Base-by-base conservation (phyloP, 2,113 vertebrate genomes). In the Stomatorhinus ivindoensis region DNA sequence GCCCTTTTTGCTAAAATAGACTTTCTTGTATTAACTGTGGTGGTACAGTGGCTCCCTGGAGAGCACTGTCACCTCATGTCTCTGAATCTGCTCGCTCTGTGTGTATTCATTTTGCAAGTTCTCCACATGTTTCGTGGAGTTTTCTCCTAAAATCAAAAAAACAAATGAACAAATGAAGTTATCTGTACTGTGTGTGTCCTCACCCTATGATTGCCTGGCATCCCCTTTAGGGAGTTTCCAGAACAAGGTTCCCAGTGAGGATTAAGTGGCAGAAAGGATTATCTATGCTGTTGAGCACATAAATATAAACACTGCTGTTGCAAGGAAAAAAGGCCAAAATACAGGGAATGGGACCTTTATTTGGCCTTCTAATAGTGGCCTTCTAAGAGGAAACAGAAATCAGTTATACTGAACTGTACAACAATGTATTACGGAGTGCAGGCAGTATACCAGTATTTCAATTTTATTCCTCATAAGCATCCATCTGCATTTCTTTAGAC, bases 401-500 rank as follows among this genome's bases (percentile, higher is more conserved):
- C 15, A 80, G 15, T 15, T 69, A 39, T 39, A 76, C 69, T 76
- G 69, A 42, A 76, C n/a, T 76, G 4, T 17, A 39, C 31, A 76
- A 5, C 69, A 2, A 15, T 76, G 35, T 3, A 65, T 11, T 69
- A 69, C 13, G 61, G 24, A 31, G 61, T 76, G 39, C 13, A 42
- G 5, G 5, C 53, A 55, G 53, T 21, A 55, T 21, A 55, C 50
- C 50, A 21, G 53, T 39, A 13, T 73, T 4, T 31, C 69, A 35
- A 42, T 39, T 39, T 17, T 80, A 19, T 80, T 21, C 15, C 35
- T 42, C 73, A 80, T 42, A 80, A 80, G 35, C 73, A 8, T 76
- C 31, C 35, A 42, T 89, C 85, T 82, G 61, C 82, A 90, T 83
- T 76, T 27, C n/a, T n/a, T 31, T 42, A 47, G 58, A 50, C 88